phyloP scores from a whole-genome alignment of 2,113 vertebrate genomes.

The Carettochelys insculpta region DNA sequence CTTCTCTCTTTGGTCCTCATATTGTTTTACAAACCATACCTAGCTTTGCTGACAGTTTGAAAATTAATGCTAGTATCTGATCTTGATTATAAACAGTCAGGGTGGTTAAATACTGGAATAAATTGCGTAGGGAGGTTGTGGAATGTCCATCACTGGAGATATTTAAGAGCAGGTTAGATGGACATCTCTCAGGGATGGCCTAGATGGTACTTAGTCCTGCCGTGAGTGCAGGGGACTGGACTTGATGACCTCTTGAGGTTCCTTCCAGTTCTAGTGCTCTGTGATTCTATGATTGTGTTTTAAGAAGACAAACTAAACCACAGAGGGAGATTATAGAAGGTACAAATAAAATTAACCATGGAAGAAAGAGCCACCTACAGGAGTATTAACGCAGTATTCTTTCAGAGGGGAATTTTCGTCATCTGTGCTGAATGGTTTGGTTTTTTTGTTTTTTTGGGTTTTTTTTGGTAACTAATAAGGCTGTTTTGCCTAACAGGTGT shows the following conservation, averaged over 20 bases:
- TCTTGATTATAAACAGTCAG: no score
- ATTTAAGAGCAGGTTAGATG: no score
- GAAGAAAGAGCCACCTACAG: slow-evolving; percentile 4
- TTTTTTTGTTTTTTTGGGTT: no score
- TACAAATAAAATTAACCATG: slow-evolving; percentile 14
- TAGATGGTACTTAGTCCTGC: no score
- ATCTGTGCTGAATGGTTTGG: not conserved
- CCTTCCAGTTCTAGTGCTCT: no score
- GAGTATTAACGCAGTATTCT: not conserved
- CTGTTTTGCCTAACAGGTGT: slow-evolving; percentile 78
- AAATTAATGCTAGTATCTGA: no score
- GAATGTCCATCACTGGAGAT: no score
- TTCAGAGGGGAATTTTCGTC: not conserved
- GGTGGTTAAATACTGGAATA: no score
- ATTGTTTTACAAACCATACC: not conserved
- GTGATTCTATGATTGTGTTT: slow-evolving; percentile 12
- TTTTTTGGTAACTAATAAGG: not conserved
- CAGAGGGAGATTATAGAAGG: not conserved
- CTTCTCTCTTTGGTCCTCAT: not conserved
- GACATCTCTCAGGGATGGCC: no score
- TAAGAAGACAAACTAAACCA: slow-evolving; percentile 29
- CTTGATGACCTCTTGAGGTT: no score
- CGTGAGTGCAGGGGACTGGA: no score
- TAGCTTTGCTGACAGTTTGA: slow-evolving; percentile 6
- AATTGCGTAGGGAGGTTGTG: no score